Percentiles rank a stretch among this genome's conserved stretches.
Evolutionary conservation across 2,113 vertebrate genomes (phyloP).

Genomic region (Hymenochirus boettgeri): DNA sequence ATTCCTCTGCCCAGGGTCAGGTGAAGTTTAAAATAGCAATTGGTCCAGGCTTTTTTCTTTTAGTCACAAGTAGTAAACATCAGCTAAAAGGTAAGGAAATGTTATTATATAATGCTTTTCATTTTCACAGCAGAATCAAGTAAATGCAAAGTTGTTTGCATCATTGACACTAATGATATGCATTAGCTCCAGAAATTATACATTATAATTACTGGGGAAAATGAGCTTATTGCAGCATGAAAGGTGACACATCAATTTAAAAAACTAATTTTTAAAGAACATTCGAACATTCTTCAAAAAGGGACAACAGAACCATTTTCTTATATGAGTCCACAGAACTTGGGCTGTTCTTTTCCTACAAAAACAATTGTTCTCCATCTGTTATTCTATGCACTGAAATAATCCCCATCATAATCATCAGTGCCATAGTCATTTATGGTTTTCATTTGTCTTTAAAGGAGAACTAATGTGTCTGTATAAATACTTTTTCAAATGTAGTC

Average conservation of each 20-base stretch:
- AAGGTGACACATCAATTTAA: constrained; percentile 3
- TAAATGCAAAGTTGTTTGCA: no score
- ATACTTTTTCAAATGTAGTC: no score
- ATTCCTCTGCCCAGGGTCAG: no score
- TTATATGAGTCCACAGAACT: constrained; percentile 21
- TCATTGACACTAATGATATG: no score
- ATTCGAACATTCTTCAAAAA: background rate
- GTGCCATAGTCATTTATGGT: constrained; percentile 5
- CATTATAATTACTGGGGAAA: background rate
- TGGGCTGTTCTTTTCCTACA: background rate
- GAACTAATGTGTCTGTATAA: no score
- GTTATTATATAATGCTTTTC: background rate
- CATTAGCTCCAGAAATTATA: no score
- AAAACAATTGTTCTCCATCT: constrained; percentile 21
- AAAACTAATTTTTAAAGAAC: background rate
- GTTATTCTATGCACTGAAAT: constrained; percentile 16
- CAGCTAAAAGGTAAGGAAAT: no score
- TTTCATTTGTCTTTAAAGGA: constrained; percentile 11
- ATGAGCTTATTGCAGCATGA: background rate
- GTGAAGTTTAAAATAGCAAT: no score
- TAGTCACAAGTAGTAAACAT: no score
- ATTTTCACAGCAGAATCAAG: no score
- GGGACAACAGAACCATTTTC: constrained; percentile 13
- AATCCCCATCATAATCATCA: constrained; percentile 6
- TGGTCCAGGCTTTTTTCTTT: no score